phyloP scores from a whole-genome alignment of 2,888 invertebrate species.

The Hoplodrina ambigua region DNA sequence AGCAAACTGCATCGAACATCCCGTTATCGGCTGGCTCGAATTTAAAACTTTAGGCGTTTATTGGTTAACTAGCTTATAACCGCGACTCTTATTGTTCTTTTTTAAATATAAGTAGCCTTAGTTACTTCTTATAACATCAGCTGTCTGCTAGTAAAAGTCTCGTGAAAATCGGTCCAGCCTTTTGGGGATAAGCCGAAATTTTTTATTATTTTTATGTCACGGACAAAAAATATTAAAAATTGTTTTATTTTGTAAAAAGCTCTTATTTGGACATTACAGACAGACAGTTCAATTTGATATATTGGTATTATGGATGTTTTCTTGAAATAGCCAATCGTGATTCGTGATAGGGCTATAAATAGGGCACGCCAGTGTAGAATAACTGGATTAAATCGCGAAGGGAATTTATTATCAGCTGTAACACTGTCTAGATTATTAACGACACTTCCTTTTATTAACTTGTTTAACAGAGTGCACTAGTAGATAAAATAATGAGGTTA shows the following conservation, averaged over 20 bases:
- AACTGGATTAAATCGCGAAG: neutral
- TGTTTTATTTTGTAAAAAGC: too few relatives aligned
- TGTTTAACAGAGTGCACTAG: neutral
- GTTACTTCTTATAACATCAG: too few relatives aligned
- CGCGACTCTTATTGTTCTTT: too few relatives aligned
- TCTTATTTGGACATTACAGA: too few relatives aligned
- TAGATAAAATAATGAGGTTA: slow-evolving; percentile 5
- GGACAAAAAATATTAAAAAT: too few relatives aligned
- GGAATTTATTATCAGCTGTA: slow-evolving; percentile 4
- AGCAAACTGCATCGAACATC: slow-evolving; percentile 66
- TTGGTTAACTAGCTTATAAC: neutral
- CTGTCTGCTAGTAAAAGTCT: too few relatives aligned
- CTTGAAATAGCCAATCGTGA: slow-evolving; percentile 2
- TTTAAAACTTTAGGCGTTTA: slow-evolving; percentile 39
- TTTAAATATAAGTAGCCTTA: too few relatives aligned
- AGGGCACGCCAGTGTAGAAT: slow-evolving; percentile 7
- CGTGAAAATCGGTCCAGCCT: too few relatives aligned
- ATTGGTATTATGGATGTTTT: neutral
- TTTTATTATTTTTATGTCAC: too few relatives aligned
- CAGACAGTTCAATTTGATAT: too few relatives aligned
- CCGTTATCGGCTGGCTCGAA: slow-evolving; percentile 70
- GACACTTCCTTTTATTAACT: slow-evolving; percentile 6
- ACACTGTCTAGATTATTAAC: neutral
- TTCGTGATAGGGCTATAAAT: slow-evolving; percentile 10
- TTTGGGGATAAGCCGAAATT: too few relatives aligned